Conservation (phyloP, 2,888 invertebrate species). For the Hydrotaea diabolus region DNA sequence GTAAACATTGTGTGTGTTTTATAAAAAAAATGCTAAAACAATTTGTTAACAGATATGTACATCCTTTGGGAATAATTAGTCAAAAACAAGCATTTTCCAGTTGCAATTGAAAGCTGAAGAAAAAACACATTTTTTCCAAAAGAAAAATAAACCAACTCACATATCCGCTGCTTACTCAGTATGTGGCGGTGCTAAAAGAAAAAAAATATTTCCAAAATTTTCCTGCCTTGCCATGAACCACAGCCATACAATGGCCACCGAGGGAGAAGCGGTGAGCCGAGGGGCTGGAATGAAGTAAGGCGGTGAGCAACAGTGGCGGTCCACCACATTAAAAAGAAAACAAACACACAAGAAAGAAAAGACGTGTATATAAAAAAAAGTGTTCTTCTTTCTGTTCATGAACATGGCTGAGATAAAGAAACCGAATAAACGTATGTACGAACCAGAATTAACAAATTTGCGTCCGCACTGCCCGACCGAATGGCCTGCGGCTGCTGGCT, state of each 20-base stretch:
- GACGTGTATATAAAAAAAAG: slow-evolving; percentile 36
- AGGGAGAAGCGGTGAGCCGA: neutral
- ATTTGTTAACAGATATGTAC: too few species aligned
- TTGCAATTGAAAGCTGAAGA: neutral
- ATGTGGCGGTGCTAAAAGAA: slow-evolving; percentile 43
- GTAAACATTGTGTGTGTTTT: too few species aligned
- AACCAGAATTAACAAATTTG: neutral
- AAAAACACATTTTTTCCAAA: neutral
- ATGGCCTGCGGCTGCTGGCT: neutral
- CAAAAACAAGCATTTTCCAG: neutral
- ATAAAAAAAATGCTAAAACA: too few species aligned
- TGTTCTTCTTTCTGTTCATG: slow-evolving; percentile 50
- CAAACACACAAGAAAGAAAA: slow-evolving; percentile 22
- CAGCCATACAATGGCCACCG: neutral
- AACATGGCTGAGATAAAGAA: slow-evolving; percentile 55
- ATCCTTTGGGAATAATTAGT: neutral
- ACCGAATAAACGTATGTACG: neutral
- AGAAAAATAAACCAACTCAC: neutral
- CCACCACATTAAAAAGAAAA: slow-evolving; percentile 15
- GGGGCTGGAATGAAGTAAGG: neutral
- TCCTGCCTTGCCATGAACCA: neutral
- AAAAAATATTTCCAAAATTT: slow-evolving; percentile 25
- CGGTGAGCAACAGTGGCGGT: slow-evolving; percentile 15
- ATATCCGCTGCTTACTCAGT: neutral
- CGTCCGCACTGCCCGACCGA: neutral